Evolutionary conservation across 2,113 vertebrate genomes (phyloP).

Genomic region (Parus major): DNA sequence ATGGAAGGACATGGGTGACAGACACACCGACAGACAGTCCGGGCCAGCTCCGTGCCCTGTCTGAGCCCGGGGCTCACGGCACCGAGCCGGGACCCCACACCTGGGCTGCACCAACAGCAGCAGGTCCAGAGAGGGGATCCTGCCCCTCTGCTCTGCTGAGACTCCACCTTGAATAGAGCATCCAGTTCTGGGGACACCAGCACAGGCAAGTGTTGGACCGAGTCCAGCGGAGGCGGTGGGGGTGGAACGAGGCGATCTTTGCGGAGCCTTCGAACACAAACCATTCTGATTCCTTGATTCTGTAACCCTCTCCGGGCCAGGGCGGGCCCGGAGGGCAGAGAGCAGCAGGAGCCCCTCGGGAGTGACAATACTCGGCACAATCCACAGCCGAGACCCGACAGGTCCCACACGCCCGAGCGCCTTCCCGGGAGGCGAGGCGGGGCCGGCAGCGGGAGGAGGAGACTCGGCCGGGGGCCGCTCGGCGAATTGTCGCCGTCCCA

Average conservation of each 20-base stretch:
- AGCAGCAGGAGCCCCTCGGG: too few relatives aligned
- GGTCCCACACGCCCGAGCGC: not conserved
- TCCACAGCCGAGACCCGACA: not conserved
- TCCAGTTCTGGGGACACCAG: not conserved
- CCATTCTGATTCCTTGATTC: not conserved
- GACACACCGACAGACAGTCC: not conserved
- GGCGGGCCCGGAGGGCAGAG: too few relatives aligned
- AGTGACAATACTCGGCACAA: accelerated
- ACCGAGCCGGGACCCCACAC: accelerated
- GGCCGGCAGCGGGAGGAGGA: constrained; percentile 58
- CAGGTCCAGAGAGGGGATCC: not conserved
- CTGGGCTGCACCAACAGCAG: not conserved
- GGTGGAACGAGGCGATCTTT: not conserved
- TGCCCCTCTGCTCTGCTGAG: not conserved
- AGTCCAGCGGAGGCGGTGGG: not conserved
- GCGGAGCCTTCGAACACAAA: not conserved
- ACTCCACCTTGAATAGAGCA: accelerated
- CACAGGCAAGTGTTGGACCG: not conserved
- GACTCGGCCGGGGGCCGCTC: not conserved
- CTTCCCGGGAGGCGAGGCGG: not conserved
- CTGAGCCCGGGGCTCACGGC: accelerated
- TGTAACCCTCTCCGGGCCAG: accelerated
- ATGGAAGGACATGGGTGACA: not conserved
- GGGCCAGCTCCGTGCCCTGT: not conserved
- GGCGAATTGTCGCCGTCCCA: not conserved